Percentiles rank a stretch among this genome's conserved stretches.
Evolutionary conservation across 2,888 invertebrate species (phyloP).

Genomic region (Liopterus haemorrhoidalis): DNA sequence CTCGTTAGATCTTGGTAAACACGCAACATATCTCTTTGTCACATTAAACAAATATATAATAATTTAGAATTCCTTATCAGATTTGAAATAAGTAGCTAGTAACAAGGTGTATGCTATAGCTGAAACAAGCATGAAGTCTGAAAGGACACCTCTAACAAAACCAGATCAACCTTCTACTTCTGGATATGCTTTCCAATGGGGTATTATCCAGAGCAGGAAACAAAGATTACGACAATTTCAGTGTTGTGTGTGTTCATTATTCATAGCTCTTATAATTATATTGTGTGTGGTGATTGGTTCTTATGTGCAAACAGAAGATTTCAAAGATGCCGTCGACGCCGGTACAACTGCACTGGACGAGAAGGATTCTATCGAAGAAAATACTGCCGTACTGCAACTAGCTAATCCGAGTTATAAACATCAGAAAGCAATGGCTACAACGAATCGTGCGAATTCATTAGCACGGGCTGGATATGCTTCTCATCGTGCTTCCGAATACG

Average conservation of each 20-base stretch:
- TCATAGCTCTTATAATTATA: constrained; percentile 18
- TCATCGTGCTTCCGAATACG: constrained; percentile 59
- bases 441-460: constrained; percentile 54
- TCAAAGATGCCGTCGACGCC: constrained; percentile 44
- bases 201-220: constrained; percentile 48
- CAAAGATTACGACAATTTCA: constrained; percentile 56
- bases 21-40: too few relatives aligned
- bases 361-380: constrained; percentile 52
- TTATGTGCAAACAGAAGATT: constrained; percentile 18
- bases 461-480: constrained; percentile 63
- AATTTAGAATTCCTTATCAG: constrained; percentile 7
- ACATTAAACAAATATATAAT: too few relatives aligned
- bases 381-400: constrained; percentile 46
- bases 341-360: constrained; percentile 55
- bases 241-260: constrained; percentile 61
- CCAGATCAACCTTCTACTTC: constrained; percentile 45
- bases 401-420: constrained; percentile 64
- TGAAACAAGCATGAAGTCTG: constrained; percentile 8
- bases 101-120: neutral
- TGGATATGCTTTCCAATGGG: constrained; percentile 51
- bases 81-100: neutral
- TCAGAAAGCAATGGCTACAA: constrained; percentile 63
- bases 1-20: too few relatives aligned
- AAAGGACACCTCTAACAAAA: constrained; percentile 36
- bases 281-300: constrained; percentile 18